These are phyloP conservation scores for Micromussa lordhowensis DNA, from an alignment of 92 coral and sea anemone genomes.

Conservation along the genomic window DNA sequence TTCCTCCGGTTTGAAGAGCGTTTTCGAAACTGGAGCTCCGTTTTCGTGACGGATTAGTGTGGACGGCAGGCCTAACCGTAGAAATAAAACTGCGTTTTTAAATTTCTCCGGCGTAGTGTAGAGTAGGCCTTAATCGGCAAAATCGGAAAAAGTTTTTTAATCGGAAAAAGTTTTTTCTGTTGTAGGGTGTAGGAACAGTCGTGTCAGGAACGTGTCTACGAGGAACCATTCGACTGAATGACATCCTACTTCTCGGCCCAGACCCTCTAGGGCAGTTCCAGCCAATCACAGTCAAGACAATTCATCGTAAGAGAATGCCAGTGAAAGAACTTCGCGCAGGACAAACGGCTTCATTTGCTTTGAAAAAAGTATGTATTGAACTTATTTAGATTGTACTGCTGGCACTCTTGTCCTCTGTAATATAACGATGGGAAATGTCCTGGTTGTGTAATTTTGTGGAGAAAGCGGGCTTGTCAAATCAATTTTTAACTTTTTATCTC, in stretches of 20 bases:
- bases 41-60: too few relatives aligned
- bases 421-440: neutral
- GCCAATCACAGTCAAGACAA: constrained; percentile 88
- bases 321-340: constrained; percentile 97
- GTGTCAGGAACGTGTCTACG: constrained; percentile 97
- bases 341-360: constrained; percentile 95
- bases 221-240: constrained; percentile 93
- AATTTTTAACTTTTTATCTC: too few relatives aligned
- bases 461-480: neutral
- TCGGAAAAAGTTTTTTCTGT: neutral
- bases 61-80: too few relatives aligned
- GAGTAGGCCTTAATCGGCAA: too few relatives aligned
- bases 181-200: constrained; percentile 97
- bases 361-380: constrained; percentile 84
- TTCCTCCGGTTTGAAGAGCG: too few relatives aligned
- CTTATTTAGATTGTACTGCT: neutral
- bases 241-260: constrained; percentile 91
- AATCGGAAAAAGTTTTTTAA: too few relatives aligned
- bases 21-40: too few relatives aligned
- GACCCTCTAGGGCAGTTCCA: constrained; percentile 99
- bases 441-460: neutral
- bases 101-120: too few relatives aligned
- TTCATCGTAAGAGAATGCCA: constrained; percentile 96
- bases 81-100: too few relatives aligned
- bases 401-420: neutral